Evolutionary conservation across 2,113 vertebrate species (phyloP).

Genomic region (Datnioides undecimradiatus): DNA sequence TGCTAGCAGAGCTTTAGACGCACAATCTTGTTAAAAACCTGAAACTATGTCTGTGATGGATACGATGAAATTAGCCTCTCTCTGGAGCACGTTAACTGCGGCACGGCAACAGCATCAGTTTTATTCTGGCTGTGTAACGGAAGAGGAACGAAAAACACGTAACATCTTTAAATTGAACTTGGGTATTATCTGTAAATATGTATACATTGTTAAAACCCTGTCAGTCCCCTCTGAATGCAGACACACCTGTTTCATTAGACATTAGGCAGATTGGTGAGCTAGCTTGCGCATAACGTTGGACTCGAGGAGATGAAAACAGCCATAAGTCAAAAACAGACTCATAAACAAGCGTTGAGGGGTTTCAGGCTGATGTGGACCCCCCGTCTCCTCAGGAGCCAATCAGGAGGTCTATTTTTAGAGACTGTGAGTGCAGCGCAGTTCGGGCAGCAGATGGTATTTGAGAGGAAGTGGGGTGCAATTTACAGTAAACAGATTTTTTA

Average conservation of each 20-base stretch:
- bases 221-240: neutral
- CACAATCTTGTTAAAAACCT: too few relatives aligned
- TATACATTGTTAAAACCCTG: neutral
- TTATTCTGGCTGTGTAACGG: too few relatives aligned
- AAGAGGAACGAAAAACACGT: too few relatives aligned
- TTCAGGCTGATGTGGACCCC: slow-evolving; percentile 65
- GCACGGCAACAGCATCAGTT: too few relatives aligned
- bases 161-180: too few relatives aligned
- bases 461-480: slow-evolving; percentile 87
- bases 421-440: slow-evolving; percentile 69
- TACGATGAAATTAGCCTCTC: too few relatives aligned
- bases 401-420: slow-evolving; percentile 86
- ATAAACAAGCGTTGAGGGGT: slow-evolving; percentile 43
- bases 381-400: slow-evolving; percentile 74
- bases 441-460: slow-evolving; percentile 90
- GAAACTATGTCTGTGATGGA: too few relatives aligned
- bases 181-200: too few relatives aligned
- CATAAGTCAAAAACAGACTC: slow-evolving; percentile 39
- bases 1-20: too few relatives aligned
- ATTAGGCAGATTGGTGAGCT: slow-evolving; percentile 28
- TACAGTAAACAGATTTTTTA: slow-evolving; percentile 98
- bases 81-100: too few relatives aligned
- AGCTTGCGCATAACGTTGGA: neutral
- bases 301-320: slow-evolving; percentile 47
- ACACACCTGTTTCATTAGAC: slow-evolving; percentile 3